phyloP scores from a whole-genome alignment of 2,113 vertebrate species.

The Solea senegalensis region DNA sequence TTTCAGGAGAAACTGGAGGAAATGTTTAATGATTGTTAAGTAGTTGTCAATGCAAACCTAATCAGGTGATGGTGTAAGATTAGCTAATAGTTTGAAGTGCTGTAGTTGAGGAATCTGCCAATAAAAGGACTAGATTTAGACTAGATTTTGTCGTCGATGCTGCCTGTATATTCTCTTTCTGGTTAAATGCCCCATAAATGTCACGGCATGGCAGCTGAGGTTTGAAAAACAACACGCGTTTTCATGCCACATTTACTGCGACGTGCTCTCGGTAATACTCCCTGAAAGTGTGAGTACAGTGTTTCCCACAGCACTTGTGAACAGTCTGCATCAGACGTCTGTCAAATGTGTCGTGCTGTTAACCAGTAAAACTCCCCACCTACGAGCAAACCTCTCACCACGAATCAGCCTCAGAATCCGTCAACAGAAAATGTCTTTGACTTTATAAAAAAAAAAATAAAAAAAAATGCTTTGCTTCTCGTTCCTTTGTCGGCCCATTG shows the following conservation, averaged over 20 bases:
- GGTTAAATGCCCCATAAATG: conserved; percentile 23
- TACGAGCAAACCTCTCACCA: conserved; percentile 10
- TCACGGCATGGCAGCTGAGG: conserved; percentile 2
- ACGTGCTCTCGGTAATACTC: conserved; percentile 6
- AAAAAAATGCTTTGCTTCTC: conserved; percentile 7
- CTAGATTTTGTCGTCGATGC: conserved; percentile 12
- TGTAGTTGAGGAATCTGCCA: not conserved
- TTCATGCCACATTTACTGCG: not conserved
- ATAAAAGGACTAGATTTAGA: conserved; percentile 7
- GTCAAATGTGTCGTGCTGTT: conserved; percentile 18
- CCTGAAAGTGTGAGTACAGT: conserved; percentile 12
- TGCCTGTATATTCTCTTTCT: conserved; percentile 2
- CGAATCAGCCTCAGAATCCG: conserved; percentile 33
- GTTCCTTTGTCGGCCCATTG: conserved; percentile 9
- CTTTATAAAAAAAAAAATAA: not conserved
- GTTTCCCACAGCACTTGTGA: conserved; percentile 22
- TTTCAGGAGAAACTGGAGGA: not conserved
- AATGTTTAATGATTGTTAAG: not conserved
- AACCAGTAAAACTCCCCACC: not conserved
- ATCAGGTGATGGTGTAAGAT: too few relatives aligned
- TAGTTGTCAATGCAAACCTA: too few relatives aligned
- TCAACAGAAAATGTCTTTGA: conserved; percentile 15
- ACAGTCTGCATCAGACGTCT: conserved; percentile 1
- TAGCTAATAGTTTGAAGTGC: not conserved
- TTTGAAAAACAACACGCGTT: not conserved